A percentile compares a stretch with the other conserved stretches of the same genome.
phyloP scores from a whole-genome alignment of 2,888 invertebrate species.

The Lysandra coridon region DNA sequence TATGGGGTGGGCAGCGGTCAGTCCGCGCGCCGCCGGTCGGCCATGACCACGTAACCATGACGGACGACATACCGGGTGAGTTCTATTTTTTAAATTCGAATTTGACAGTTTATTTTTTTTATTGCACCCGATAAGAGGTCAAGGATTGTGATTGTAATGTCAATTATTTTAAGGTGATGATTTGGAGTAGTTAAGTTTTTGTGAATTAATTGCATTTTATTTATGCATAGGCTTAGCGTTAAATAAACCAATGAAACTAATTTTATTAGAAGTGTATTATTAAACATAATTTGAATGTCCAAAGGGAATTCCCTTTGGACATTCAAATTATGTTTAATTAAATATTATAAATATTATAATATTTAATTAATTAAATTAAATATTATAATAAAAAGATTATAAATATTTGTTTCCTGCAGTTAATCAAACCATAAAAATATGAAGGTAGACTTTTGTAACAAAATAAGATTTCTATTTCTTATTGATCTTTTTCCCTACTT shows the following conservation, averaged over 20 bases:
- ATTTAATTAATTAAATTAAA: too few relatives aligned
- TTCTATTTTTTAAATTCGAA: constrained; percentile 39
- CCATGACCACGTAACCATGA: constrained; percentile 59
- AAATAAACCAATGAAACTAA: not conserved
- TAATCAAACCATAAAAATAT: not conserved
- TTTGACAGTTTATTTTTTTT: not conserved
- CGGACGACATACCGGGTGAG: constrained; percentile 74
- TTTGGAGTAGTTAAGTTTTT: too few relatives aligned
- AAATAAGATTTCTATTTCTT: not conserved
- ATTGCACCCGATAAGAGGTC: not conserved
- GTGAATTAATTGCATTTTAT: too few relatives aligned
- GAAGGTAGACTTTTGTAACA: not conserved
- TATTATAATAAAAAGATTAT: too few relatives aligned
- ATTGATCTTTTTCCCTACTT: not conserved
- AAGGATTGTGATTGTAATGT: not conserved
- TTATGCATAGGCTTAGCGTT: not conserved
- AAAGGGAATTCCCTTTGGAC: too few relatives aligned
- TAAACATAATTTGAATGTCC: not conserved
- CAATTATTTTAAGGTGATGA: too few relatives aligned
- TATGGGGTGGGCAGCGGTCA: constrained; percentile 63
- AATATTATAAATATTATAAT: too few relatives aligned
- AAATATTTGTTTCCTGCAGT: not conserved
- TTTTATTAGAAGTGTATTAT: not conserved
- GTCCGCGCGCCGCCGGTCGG: constrained; percentile 62
- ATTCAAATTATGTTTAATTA: too few relatives aligned